Percentiles rank a stretch among this genome's conserved stretches.
Conservation (phyloP, 2,797 vertebrate species). For the Oryzias sinensis region DNA sequence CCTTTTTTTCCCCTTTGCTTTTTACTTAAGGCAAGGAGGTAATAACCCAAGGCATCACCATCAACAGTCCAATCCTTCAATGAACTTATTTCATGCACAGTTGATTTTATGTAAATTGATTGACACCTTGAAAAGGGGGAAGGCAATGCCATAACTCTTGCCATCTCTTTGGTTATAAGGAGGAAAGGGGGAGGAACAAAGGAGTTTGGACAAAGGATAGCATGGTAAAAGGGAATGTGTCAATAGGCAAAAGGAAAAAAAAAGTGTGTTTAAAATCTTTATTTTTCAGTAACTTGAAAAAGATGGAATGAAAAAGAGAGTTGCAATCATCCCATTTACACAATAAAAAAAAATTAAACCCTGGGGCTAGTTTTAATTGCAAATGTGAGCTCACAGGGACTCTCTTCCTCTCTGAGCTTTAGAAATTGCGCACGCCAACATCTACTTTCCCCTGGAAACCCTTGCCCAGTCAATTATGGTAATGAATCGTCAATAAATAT, state of each 20-base stretch:
- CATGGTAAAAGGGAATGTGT: constrained; percentile 6
- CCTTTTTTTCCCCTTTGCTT: constrained; percentile 55
- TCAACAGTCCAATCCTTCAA: constrained; percentile 75
- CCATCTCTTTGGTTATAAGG: constrained; percentile 70
- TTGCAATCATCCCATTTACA: constrained; percentile 89
- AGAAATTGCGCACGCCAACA: constrained; percentile 73
- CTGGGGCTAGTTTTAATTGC: constrained; percentile 91
- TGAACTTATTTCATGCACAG: constrained; percentile 87
- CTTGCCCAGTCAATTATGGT: constrained; percentile 98
- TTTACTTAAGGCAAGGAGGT: constrained; percentile 67
- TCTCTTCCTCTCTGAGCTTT: constrained; percentile 81
- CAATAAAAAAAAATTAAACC: constrained; percentile 86
- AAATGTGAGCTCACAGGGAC: constrained; percentile 86
- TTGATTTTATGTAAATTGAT: constrained; percentile 91
- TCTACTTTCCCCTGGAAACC: constrained; percentile 81
- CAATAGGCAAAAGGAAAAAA: background rate
- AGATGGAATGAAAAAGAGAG: constrained; percentile 44
- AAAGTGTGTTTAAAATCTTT: constrained; percentile 59
- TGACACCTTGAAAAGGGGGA: constrained; percentile 82
- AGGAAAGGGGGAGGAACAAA: constrained; percentile 42
- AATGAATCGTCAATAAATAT: constrained; percentile 99
- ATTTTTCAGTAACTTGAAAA: constrained; percentile 51
- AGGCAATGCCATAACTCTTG: constrained; percentile 82
- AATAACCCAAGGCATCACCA: constrained; percentile 70
- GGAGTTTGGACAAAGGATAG: constrained; percentile 29